Evolutionary conservation across 2,113 vertebrate species (phyloP), one percentile per base, ranked within the genome.

Genomic region (Lontra canadensis): DNA sequence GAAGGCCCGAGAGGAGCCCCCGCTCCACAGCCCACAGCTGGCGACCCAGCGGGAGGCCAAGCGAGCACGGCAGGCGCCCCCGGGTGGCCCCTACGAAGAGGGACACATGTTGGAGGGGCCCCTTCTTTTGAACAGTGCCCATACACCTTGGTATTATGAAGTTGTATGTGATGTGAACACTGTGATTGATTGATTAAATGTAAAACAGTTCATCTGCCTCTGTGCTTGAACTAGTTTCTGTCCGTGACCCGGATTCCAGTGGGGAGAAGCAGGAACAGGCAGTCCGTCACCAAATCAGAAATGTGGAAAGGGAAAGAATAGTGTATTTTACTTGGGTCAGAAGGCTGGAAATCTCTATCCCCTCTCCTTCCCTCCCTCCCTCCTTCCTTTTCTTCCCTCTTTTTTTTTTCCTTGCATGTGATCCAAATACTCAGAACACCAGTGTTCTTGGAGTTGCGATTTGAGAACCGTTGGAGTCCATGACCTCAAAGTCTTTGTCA

Each of bases 141-240:
- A 4, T 42, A 73, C 39, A 47, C n/a, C 39, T 15, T 23, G 82
- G 69, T 78, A 52, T 87, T 61, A 4, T 1, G 34, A 69, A 10
- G 6, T 74, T 76, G 57, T 61, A 34, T 93, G 44, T 74, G 11
- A 26, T 2, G 0, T 55, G 86, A 93, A 61, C 47, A 26, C 79
- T 59, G 80, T 85, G 80, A 84, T 55, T 88, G 67, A 65, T 47
- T 74, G 21, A 97, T 98, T 96, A 97, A 98, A 96, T 94, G 36
- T 42, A 26, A 74, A 17, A 39, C 17, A 14, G 0, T 87, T 97
- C 26, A 25, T 69, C 26, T 82, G 17, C 55, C 39, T 47, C 10
- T 29, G 44, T 87, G 92, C 87, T 15, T 6, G 4, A 55, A 0
- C 52, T 25, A 9, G 36, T 36, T 29, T 93, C 55, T 67, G 0